Evolutionary conservation across 2,888 invertebrate species (phyloP).

Genomic region (Drosophila formosana): DNA sequence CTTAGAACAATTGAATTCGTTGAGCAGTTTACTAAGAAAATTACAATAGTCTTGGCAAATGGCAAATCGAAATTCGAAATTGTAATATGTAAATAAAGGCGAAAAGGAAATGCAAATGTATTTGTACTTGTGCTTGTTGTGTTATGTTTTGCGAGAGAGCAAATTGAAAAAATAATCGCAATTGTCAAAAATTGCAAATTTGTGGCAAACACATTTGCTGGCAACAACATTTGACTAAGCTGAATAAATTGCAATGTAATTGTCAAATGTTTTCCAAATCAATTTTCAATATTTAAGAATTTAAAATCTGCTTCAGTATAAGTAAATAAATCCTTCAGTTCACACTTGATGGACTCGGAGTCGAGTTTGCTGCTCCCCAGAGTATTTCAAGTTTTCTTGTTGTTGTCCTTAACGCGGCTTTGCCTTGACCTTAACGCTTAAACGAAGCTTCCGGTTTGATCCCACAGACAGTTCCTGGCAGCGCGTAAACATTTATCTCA

Average conservation of each 20-base stretch:
- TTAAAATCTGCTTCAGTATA: background rate
- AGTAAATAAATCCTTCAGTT: background rate
- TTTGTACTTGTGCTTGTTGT: background rate
- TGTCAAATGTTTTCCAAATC: background rate
- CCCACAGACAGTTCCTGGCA: constrained; percentile 23
- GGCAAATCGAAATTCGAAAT: constrained; percentile 3
- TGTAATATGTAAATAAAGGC: constrained; percentile 7
- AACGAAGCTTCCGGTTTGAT: constrained; percentile 11
- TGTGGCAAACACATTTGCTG: background rate
- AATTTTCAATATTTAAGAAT: background rate
- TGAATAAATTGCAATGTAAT: background rate
- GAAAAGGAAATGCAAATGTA: constrained; percentile 7
- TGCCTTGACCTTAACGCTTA: constrained; percentile 26
- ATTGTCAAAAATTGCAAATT: constrained; percentile 4
- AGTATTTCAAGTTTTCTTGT: background rate
- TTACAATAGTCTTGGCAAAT: constrained; percentile 5
- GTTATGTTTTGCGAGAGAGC: background rate
- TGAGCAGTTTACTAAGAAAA: constrained; percentile 1
- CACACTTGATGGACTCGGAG: background rate
- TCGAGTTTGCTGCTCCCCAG: background rate
- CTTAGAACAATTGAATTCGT: constrained; percentile 3
- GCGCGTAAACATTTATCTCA: constrained; percentile 18
- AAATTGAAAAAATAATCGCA: constrained; percentile 1
- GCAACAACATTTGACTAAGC: background rate
- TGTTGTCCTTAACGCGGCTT: background rate